Percentiles rank a stretch among this genome's conserved stretches.
Conservation (phyloP, 2,797 vertebrate genomes). For the Brachyalestes nurse region DNA sequence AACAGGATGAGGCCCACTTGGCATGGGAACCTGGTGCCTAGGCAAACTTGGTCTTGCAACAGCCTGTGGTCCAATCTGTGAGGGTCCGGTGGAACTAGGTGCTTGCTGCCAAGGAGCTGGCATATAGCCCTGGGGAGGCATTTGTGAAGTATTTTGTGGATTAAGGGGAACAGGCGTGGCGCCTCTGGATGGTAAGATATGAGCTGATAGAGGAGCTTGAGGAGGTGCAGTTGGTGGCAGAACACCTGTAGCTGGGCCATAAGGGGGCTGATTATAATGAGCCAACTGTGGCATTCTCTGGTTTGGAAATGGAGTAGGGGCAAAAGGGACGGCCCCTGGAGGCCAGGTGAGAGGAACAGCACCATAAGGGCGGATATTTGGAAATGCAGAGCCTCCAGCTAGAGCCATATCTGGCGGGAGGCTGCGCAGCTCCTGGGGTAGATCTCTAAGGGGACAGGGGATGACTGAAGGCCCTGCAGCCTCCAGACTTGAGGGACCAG, state of each 20-base stretch:
- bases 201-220: constrained; percentile 36
- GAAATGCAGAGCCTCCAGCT: constrained; percentile 27
- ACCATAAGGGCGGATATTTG: constrained; percentile 38
- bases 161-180: constrained; percentile 29
- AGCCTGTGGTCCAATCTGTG: constrained; percentile 43
- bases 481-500: constrained; percentile 45
- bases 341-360: constrained; percentile 40
- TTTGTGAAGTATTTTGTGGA: constrained; percentile 74
- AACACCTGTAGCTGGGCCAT: constrained; percentile 25
- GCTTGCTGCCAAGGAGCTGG: constrained; percentile 47
- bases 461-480: constrained; percentile 45
- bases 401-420: constrained; percentile 67
- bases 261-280: constrained; percentile 11
- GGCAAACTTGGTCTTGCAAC: constrained; percentile 36
- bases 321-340: constrained; percentile 30
- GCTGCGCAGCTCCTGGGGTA: constrained; percentile 76
- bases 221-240: not conserved
- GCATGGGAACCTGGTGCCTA: constrained; percentile 62
- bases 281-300: constrained; percentile 38
- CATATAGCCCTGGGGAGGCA: constrained; percentile 75
- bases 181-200: constrained; percentile 52
- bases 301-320: constrained; percentile 29
- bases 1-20: constrained; percentile 15
- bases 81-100: constrained; percentile 32
- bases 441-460: constrained; percentile 52